These are phyloP conservation scores for Thamnophis elegans DNA, from an alignment of 2,797 vertebrate genomes.

Conservation along the genomic window DNA sequence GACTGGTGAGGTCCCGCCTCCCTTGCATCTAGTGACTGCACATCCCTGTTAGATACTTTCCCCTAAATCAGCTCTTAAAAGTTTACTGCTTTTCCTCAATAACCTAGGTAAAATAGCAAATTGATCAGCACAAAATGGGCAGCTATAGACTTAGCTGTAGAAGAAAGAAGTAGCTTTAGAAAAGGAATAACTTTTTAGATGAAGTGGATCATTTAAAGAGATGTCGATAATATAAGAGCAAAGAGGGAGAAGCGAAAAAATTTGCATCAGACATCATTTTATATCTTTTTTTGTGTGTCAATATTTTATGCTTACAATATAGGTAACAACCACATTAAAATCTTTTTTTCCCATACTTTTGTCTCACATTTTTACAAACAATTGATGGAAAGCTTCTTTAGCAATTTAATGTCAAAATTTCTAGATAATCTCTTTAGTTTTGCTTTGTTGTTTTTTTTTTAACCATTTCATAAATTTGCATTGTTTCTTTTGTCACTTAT, in stretches of 20 bases:
- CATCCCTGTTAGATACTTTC: too few relatives aligned
- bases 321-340: background rate
- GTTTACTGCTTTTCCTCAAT: background rate
- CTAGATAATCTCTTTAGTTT: background rate
- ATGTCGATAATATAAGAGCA: background rate
- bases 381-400: constrained; percentile 5
- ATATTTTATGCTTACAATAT: background rate
- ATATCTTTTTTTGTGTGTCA: background rate
- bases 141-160: background rate
- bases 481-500: background rate
- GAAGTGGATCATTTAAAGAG: background rate
- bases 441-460: constrained; percentile 1
- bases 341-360: background rate
- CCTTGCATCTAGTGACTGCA: too few relatives aligned
- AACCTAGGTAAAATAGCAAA: background rate
- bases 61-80: background rate
- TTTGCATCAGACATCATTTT: background rate
- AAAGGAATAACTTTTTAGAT: background rate
- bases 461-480: background rate
- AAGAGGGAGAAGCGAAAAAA: background rate
- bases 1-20: too few relatives aligned
- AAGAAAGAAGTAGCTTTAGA: background rate
- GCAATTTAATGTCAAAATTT: constrained; percentile 10
- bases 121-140: background rate
- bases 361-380: background rate